These are phyloP conservation scores for Caenorhabditis brenneri DNA, from an alignment of 1,140 invertebrate genomes.

Conservation along the genomic window DNA sequence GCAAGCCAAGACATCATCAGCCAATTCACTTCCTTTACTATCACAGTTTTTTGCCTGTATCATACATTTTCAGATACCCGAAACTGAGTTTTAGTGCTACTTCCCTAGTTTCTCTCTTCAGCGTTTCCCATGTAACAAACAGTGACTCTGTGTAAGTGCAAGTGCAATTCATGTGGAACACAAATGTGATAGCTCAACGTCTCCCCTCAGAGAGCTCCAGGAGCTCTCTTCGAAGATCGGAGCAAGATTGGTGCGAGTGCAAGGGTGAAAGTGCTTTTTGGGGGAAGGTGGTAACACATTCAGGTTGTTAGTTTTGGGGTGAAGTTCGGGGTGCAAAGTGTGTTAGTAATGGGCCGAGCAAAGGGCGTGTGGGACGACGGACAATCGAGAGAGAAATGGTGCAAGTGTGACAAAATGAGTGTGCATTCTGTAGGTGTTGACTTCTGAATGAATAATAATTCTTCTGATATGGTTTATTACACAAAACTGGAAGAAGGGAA, in stretches of 20 bases:
- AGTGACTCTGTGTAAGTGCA: too few relatives aligned
- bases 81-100: too few relatives aligned
- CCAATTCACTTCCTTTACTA: too few relatives aligned
- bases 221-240: background rate
- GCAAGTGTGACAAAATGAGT: background rate
- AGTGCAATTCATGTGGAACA: too few relatives aligned
- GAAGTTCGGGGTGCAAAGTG: background rate
- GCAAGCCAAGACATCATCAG: too few relatives aligned
- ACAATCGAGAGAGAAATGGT: conserved; percentile 33
- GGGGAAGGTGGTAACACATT: background rate
- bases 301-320: background rate
- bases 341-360: background rate
- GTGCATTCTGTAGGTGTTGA: too few relatives aligned
- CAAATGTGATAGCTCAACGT: background rate
- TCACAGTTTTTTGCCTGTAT: too few relatives aligned
- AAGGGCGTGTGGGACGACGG: background rate
- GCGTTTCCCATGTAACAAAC: too few relatives aligned
- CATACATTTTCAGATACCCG: too few relatives aligned
- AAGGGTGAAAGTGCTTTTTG: background rate
- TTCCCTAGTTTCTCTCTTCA: too few relatives aligned
- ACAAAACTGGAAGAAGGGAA: background rate
- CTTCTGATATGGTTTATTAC: too few relatives aligned
- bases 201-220: background rate
- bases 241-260: conserved; percentile 27
- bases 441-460: background rate